A percentile compares a stretch with the other conserved stretches of the same genome.
Evolutionary conservation across 2,113 vertebrate genomes (phyloP).

Genomic region (Platichthys stellatus): DNA sequence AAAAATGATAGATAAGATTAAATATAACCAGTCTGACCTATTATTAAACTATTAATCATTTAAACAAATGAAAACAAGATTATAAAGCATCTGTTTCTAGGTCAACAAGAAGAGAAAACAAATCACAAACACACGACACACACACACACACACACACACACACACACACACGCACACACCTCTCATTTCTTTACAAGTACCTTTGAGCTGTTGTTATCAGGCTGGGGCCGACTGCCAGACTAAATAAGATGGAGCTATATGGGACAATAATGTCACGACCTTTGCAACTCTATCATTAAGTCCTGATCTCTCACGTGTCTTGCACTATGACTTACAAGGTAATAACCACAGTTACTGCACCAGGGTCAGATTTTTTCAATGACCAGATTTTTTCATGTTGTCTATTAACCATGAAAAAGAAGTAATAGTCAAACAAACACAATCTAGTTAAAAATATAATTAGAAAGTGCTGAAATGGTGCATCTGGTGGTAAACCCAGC

Average conservation of each 20-base stretch:
- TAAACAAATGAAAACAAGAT: background rate
- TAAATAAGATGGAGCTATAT: constrained; percentile 39
- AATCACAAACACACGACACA: background rate
- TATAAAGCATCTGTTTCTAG: background rate
- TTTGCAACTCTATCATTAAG: constrained; percentile 31
- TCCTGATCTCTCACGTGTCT: background rate
- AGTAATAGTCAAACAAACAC: no score
- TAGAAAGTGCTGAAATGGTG: no score
- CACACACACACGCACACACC: background rate
- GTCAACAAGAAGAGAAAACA: constrained; percentile 1
- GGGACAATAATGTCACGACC: constrained; percentile 43
- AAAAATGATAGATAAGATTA: background rate
- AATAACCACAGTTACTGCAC: background rate
- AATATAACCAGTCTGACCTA: background rate
- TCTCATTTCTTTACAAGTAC: background rate
- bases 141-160: no score
- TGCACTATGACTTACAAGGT: constrained; percentile 3
- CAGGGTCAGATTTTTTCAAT: background rate
- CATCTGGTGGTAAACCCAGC: no score
- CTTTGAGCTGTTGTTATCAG: constrained; percentile 15
- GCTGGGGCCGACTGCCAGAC: constrained; percentile 27
- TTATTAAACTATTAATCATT: background rate
- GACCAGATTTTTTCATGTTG: background rate
- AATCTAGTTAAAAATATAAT: no score
- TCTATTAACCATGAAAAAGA: no score